Conservation (phyloP, 2,888 invertebrate species). For the Neoascia interrupta region DNA sequence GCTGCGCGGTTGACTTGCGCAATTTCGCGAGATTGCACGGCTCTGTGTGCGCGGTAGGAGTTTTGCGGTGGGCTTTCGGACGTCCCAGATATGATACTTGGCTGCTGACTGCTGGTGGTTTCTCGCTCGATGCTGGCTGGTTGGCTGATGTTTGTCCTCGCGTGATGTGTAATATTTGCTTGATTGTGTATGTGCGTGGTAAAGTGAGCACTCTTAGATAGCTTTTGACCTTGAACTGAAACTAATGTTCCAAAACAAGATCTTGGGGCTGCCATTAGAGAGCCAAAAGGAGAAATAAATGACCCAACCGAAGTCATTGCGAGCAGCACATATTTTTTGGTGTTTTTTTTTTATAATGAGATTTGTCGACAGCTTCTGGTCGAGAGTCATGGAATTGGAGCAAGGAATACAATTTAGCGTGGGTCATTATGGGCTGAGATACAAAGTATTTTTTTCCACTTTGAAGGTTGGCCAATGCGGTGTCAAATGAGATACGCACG, state of each 20-base stretch:
- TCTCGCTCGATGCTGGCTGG: background rate
- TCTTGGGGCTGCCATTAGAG: constrained; percentile 43
- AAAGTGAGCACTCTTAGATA: constrained; percentile 37
- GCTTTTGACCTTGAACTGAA: constrained; percentile 68
- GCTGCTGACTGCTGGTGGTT: background rate
- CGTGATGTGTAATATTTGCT: constrained; percentile 26
- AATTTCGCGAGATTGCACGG: constrained; percentile 50
- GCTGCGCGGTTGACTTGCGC: constrained; percentile 44
- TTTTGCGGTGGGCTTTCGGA: constrained; percentile 25
- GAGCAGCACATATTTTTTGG: too few species aligned
- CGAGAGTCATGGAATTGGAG: too few species aligned
- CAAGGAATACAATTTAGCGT: too few species aligned
- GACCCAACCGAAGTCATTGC: too few species aligned
- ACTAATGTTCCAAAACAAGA: constrained; percentile 69
- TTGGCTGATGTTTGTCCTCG: constrained; percentile 57
- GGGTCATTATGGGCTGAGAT: too few species aligned
- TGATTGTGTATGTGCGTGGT: constrained; percentile 21
- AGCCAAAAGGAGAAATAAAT: too few species aligned
- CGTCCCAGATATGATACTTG: constrained; percentile 27
- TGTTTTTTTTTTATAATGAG: too few species aligned
- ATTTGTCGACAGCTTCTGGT: too few species aligned
- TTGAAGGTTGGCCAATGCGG: too few species aligned
- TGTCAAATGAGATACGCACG: too few species aligned
- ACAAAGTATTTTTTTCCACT: too few species aligned
- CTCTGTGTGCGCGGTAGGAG: constrained; percentile 26